phyloP scores from a whole-genome alignment of 1,140 invertebrate genomes.

The Condylostylus longicornis region DNA sequence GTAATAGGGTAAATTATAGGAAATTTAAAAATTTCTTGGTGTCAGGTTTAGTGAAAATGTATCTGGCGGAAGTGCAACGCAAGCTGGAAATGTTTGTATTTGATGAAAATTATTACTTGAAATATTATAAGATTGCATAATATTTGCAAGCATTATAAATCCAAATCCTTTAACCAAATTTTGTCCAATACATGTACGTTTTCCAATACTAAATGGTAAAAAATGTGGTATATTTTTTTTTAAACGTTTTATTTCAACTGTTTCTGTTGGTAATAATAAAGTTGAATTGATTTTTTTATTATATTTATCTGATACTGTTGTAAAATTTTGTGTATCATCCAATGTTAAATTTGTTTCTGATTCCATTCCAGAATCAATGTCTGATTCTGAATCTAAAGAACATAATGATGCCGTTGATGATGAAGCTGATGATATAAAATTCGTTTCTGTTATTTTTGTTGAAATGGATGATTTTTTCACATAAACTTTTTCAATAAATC shows the following conservation, averaged over 20 bases:
- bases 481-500: constrained; percentile 47
- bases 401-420: constrained; percentile 3
- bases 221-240: constrained; percentile 51
- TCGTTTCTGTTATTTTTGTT: constrained; percentile 1
- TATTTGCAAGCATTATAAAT: constrained; percentile 54
- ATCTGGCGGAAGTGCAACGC: constrained; percentile 50
- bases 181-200: constrained; percentile 77
- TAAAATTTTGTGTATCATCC: not conserved
- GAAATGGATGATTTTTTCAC: not conserved
- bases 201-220: constrained; percentile 73
- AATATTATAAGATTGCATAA: constrained; percentile 63
- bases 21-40: too few relatives aligned
- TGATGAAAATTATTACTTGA: constrained; percentile 35
- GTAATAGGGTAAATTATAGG: too few relatives aligned
- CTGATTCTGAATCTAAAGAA: constrained; percentile 31
- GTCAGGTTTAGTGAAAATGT: constrained; percentile 45
- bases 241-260: constrained; percentile 12
- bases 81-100: constrained; percentile 43
- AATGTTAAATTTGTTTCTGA: too few relatives aligned
- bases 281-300: not conserved
- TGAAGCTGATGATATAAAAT: not conserved
- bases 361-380: constrained; percentile 35
- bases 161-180: constrained; percentile 61
- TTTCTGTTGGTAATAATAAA: not conserved
- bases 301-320: not conserved